Base-by-base conservation (phyloP, 2,888 invertebrate genomes). In the Saturnia pavonia region DNA sequence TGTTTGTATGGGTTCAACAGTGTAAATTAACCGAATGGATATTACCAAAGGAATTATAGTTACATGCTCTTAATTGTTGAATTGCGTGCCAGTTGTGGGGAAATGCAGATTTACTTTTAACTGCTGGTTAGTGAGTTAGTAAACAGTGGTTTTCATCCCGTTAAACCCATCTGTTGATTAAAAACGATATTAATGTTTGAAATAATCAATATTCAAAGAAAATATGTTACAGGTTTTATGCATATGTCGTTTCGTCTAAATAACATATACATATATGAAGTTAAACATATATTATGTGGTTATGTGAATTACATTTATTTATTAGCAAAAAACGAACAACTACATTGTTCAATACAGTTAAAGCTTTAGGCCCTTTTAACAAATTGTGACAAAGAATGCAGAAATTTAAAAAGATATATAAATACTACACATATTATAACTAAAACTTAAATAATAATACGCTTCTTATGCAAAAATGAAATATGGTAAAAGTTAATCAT, bases 41-140 rank as follows among this genome's bases (percentile, higher is more conserved):
- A 67, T 51, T 67, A 67, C 27, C 25, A 70, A 70, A 67, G 54
- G 54, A 67, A 25, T 66, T 70, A 70, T 54, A 14, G 54, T 54
- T 57, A 67, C 69, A 70, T 69, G 70, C 60, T 74, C 71, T 67
- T 77, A 76, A 79, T 77, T 74, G 75, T 73, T n/a, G 66, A 69
- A 75, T 79, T 25, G 78, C 78, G 78, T 79, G 78, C 63, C 69
- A n/a, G 67, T 70, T 57, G 66, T 34, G 54, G 48, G 72, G 63
- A 73, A 72, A 71, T 72, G 74, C 74, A 76, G 75, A 77, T 77
- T 77, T 72, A 74, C 71, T 75, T 75, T 74, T 77, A 77, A 77
- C 76, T 77, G 74, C 71, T 68, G 70, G 70, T 65, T 65, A 25
- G 27, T 67, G 67, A 54, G 25, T 51, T 43, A 19, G 25, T 19